Percentiles rank a stretch among this genome's conserved stretches.
Evolutionary conservation across 2,888 invertebrate species (phyloP).

Genomic region (Argyra leucocephala): DNA sequence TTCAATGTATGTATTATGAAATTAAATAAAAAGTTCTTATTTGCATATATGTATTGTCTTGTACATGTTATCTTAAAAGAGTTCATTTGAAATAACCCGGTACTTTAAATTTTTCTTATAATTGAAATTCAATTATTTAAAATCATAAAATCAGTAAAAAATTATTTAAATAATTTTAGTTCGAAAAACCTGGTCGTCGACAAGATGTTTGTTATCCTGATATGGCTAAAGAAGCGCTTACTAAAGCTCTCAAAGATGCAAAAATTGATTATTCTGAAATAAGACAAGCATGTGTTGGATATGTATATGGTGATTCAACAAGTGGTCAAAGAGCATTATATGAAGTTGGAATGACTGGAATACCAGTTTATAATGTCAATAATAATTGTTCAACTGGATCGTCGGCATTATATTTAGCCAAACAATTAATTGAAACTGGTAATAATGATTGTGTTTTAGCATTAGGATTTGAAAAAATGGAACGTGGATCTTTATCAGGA

Average conservation of each 20-base stretch:
- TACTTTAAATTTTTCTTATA: too few species aligned
- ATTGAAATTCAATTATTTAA: too few species aligned
- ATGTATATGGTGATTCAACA: slow-evolving; percentile 92
- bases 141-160: too few species aligned
- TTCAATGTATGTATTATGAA: too few species aligned
- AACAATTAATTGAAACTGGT: slow-evolving; percentile 85
- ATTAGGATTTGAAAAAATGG: slow-evolving; percentile 97
- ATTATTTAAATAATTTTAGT: slow-evolving; percentile 45
- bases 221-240: slow-evolving; percentile 86
- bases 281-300: slow-evolving; percentile 85
- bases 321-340: slow-evolving; percentile 92
- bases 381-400: slow-evolving; percentile 98
- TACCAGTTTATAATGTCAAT: slow-evolving; percentile 96
- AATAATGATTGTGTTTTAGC: slow-evolving; percentile 81
- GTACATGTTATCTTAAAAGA: too few species aligned
- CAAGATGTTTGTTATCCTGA: slow-evolving; percentile 86
- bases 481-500: slow-evolving; percentile 72
- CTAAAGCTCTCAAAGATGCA: slow-evolving; percentile 78
- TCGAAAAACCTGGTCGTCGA: slow-evolving; percentile 81
- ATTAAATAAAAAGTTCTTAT: too few species aligned
- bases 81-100: too few species aligned
- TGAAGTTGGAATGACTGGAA: slow-evolving; percentile 89
- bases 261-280: slow-evolving; percentile 64
- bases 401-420: slow-evolving; percentile 79
- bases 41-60: too few species aligned